Percentiles rank a stretch among this genome's conserved stretches.
Evolutionary conservation across 2,113 vertebrate genomes (phyloP).

Genomic region (Petrocephalus zakoni): DNA sequence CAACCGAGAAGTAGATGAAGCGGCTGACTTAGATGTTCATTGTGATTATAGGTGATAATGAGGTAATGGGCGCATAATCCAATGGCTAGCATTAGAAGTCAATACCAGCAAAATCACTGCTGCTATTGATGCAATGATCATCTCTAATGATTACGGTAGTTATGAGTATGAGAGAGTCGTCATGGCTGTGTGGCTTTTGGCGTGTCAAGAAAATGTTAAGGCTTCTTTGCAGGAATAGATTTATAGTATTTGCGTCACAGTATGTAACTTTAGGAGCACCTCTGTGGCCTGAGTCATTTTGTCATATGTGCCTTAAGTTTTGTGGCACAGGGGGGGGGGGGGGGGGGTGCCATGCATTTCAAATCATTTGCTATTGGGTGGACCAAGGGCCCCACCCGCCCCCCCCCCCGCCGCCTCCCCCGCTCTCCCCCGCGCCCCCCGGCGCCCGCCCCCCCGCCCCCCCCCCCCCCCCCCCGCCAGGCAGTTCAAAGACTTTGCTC

Average conservation of each 20-base stretch:
- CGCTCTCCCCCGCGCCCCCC: too few species aligned
- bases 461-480: too few species aligned
- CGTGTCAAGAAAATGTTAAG: background rate
- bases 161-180: background rate
- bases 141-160: background rate
- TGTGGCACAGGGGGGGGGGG: conserved; percentile 4
- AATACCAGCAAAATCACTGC: background rate
- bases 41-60: background rate
- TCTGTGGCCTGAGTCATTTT: background rate
- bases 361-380: too few species aligned
- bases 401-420: too few species aligned
- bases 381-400: too few species aligned
- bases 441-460: too few species aligned
- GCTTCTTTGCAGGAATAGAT: background rate
- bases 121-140: background rate
- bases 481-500: conserved; percentile 23
- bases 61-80: background rate
- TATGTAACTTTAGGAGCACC: background rate
- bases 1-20: background rate
- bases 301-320: background rate
- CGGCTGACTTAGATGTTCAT: background rate
- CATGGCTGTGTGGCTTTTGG: background rate
- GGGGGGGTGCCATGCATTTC: too few species aligned
- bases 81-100: background rate
- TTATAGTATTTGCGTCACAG: background rate